Evolutionary conservation across 2,888 invertebrate species (phyloP), one percentile per base, ranked within the genome.

Genomic region (Dimorphilus gyrociliatus): DNA sequence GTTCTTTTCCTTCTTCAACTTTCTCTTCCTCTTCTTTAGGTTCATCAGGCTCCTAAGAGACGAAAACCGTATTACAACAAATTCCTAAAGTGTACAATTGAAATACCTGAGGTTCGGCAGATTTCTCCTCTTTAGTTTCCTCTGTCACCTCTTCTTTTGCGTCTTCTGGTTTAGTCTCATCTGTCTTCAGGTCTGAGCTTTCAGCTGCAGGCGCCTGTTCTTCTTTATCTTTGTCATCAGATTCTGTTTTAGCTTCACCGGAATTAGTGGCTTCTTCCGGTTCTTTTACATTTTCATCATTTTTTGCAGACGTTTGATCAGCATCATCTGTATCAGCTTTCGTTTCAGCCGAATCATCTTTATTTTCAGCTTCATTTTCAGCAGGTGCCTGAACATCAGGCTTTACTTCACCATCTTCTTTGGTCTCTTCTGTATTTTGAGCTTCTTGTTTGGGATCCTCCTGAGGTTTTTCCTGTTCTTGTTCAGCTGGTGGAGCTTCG

Each of bases 241-340:
- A n/a, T n/a, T n/a, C 29, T 19, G 24, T 16, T 14, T 30, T 16
- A 8, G 29, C 30, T 5, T 17, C 26, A 2, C 12, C 23, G 14
- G 12, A 14, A 5, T 21, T 5, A 18, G n/a, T 15, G 5, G 13
- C 33, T 25, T 16, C 29, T 3, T 27, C 24, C 26, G 17, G 15
- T 30, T 19, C 23, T 8, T 36, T 24, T 17, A 17, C 25, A 6
- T 25, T 4, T 14, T 37, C 16, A 25, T n/a, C 24, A 29, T 18
- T 27, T 25, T 36, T 36, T n/a, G 27, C 33, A 23, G 27, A 27
- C 25, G 30, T 29, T 12, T 23, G 23, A 24, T 28, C 31, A 16
- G 10, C 8, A 16, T n/a, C n/a, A 25, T 8, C 14, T 29, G 6
- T 16, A 29, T 29, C 12, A 16, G 12, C 27, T 5, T 16, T n/a